Evolutionary conservation across 2,888 invertebrate genomes (phyloP).

Genomic region (Pristionchus fissidentatus): DNA sequence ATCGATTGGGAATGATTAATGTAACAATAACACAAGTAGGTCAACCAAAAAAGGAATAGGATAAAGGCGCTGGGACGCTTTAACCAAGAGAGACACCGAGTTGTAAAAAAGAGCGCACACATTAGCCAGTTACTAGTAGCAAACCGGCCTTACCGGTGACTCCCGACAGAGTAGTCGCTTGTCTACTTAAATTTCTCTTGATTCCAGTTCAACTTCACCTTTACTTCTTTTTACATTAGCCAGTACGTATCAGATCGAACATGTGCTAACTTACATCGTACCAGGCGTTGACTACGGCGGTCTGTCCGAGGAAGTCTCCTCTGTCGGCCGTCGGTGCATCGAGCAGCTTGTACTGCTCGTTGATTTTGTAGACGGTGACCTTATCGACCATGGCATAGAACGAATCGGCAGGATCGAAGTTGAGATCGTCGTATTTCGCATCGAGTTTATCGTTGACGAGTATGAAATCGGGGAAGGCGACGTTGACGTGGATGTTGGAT

Average conservation of each 20-base stretch:
- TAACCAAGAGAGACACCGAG: background rate
- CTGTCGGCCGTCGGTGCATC: slow-evolving; percentile 54
- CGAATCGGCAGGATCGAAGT: slow-evolving; percentile 54
- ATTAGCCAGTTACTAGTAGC: too few relatives aligned
- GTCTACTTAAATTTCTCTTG: too few relatives aligned
- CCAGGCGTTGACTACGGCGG: slow-evolving; percentile 71
- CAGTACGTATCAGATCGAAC: background rate
- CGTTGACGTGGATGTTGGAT: slow-evolving; percentile 57
- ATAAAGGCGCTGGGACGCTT: background rate
- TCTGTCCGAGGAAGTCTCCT: slow-evolving; percentile 66
- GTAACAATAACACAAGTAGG: background rate
- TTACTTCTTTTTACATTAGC: background rate
- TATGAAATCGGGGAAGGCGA: slow-evolving; percentile 68
- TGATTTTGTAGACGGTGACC: slow-evolving; percentile 5
- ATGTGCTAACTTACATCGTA: slow-evolving; percentile 54
- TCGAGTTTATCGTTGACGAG: slow-evolving; percentile 53
- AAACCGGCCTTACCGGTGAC: too few relatives aligned
- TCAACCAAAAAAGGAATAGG: background rate
- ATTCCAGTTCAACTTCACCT: background rate
- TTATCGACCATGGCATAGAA: slow-evolving; percentile 61
- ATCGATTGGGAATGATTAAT: background rate
- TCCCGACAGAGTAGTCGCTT: too few relatives aligned
- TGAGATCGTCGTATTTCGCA: slow-evolving; percentile 54
- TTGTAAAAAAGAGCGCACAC: background rate
- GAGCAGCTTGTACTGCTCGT: background rate